Conservation (phyloP, 2,797 vertebrate genomes). For the Melopsittacus undulatus region DNA sequence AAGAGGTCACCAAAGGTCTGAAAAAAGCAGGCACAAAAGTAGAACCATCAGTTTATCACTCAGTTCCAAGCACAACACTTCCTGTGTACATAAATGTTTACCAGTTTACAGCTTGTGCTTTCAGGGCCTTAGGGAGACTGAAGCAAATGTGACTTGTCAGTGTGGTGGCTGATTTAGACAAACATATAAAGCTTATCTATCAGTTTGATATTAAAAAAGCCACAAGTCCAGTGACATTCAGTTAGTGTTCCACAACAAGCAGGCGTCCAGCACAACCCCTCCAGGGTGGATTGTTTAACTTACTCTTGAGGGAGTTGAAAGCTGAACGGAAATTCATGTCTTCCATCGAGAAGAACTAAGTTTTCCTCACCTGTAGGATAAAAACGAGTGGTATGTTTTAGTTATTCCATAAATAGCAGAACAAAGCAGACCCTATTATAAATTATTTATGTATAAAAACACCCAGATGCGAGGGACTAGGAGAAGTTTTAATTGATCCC, state of each 20-base stretch:
- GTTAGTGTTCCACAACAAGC: not conserved
- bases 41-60: not conserved
- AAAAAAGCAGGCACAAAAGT: conserved; percentile 15
- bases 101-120: not conserved
- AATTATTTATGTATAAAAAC: not conserved
- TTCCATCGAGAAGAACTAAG: conserved; percentile 77
- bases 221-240: not conserved
- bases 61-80: not conserved
- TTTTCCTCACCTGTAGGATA: conserved; percentile 68
- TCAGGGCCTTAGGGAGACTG: not conserved
- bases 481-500: conserved; percentile 24
- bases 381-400: conserved; percentile 32
- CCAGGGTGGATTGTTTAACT: conserved; percentile 53
- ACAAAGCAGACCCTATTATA: conserved; percentile 10
- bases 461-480: not conserved
- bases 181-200: not conserved
- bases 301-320: conserved; percentile 84
- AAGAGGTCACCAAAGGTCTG: conserved; percentile 83
- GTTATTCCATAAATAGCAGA: conserved; percentile 2
- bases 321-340: conserved; percentile 82
- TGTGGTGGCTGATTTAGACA: not conserved
- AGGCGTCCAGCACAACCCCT: not conserved
- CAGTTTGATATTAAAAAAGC: not conserved
- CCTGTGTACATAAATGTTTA: not conserved
- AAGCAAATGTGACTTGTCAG: not conserved